These are phyloP conservation scores for Tamandua tetradactyla DNA, from an alignment of 2,797 vertebrate genomes.

Conservation along the genomic window DNA sequence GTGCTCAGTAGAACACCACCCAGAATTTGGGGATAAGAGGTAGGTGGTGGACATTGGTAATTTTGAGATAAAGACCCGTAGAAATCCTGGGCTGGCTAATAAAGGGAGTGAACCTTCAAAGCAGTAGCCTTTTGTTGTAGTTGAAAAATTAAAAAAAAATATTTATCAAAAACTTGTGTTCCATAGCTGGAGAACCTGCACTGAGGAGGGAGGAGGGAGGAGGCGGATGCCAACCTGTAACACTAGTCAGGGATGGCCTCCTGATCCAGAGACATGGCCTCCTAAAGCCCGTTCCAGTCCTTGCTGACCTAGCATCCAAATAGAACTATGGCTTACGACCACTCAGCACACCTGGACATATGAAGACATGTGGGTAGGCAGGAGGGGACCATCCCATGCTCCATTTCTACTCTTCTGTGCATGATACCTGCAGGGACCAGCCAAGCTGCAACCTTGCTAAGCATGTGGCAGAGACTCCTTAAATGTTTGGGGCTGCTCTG, in stretches of 20 bases:
- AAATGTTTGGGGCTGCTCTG: neutral
- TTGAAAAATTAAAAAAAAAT: slow-evolving; percentile 36
- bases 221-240: neutral
- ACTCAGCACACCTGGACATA: no score
- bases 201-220: no score
- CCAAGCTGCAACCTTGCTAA: neutral
- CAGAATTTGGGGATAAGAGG: neutral
- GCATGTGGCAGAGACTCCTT: neutral
- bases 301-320: rapidly evolving
- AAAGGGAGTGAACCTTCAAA: neutral
- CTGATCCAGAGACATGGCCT: neutral
- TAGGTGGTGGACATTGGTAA: neutral
- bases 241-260: neutral
- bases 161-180: neutral
- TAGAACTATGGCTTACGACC: neutral
- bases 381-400: rapidly evolving
- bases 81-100: neutral
- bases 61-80: neutral
- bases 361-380: neutral
- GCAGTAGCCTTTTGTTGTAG: neutral
- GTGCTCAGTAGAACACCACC: neutral
- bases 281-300: neutral
- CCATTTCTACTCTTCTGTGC: neutral
- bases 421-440: neutral
- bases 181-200: no score